These are phyloP conservation scores for Ceratitis capitata DNA, from an alignment of 1,140 invertebrate species.

Conservation along the genomic window DNA sequence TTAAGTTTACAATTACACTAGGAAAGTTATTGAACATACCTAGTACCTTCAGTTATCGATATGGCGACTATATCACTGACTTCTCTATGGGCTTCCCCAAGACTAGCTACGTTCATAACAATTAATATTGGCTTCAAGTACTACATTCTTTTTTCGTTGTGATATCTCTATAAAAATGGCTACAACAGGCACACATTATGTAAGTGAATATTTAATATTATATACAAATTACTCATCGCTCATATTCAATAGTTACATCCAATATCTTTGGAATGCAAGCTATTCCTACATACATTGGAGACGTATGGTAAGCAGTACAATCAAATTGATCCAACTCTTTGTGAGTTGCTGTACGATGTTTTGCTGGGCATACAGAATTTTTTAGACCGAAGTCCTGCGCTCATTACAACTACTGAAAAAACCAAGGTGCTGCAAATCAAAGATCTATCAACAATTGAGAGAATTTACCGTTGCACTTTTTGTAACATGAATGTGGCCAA, in stretches of 20 bases:
- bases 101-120: too few relatives aligned
- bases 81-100: too few relatives aligned
- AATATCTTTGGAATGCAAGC: conserved; percentile 54
- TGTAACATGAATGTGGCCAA: conserved; percentile 54
- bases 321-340: conserved; percentile 52
- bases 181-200: too few relatives aligned
- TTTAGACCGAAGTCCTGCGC: conserved; percentile 50
- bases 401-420: conserved; percentile 46
- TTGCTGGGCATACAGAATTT: conserved; percentile 54
- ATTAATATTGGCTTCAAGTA: too few relatives aligned
- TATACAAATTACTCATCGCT: background rate
- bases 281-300: conserved; percentile 52
- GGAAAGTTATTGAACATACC: too few relatives aligned
- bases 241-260: conserved; percentile 52
- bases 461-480: conserved; percentile 50
- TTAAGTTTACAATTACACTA: too few relatives aligned
- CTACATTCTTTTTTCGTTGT: too few relatives aligned
- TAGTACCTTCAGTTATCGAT: too few relatives aligned
- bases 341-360: conserved; percentile 50
- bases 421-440: conserved; percentile 45
- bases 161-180: too few relatives aligned
- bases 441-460: conserved; percentile 51
- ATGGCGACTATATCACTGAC: too few relatives aligned
- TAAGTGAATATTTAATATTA: too few relatives aligned
- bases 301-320: conserved; percentile 19